These are phyloP conservation scores for Spheniscus mendiculus DNA, from an alignment of 2,113 vertebrate genomes.

Conservation along the genomic window DNA sequence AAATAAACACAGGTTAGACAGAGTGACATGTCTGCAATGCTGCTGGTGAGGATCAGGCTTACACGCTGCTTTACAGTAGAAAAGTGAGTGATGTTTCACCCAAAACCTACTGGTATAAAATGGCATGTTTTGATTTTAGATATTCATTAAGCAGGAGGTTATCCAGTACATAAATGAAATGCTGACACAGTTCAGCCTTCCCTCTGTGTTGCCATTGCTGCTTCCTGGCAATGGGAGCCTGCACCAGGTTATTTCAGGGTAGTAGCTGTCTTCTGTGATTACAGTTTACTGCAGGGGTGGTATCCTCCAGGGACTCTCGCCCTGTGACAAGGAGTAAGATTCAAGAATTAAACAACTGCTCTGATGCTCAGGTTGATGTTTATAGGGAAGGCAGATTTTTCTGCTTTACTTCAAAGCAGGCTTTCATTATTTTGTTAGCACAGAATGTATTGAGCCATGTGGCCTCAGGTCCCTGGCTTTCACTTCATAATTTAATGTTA, in stretches of 20 bases:
- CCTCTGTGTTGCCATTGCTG: neutral
- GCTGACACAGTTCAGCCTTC: neutral
- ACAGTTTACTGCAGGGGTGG: neutral
- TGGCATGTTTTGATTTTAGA: neutral
- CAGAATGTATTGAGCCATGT: neutral
- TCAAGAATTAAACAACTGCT: slow-evolving; percentile 3
- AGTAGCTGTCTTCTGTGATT: neutral
- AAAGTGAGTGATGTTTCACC: neutral
- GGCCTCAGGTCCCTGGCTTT: slow-evolving; percentile 5
- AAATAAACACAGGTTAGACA: neutral
- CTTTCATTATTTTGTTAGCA: slow-evolving; percentile 12
- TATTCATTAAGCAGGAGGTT: neutral
- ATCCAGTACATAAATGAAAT: neutral
- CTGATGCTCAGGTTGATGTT: neutral
- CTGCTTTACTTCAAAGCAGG: neutral
- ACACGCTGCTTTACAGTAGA: rapidly evolving
- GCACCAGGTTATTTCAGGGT: neutral
- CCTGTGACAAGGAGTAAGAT: neutral
- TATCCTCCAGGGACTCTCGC: neutral
- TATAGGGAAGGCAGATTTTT: neutral
- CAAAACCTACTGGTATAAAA: neutral
- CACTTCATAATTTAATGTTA: neutral
- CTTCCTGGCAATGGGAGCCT: neutral
- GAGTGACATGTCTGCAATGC: neutral
- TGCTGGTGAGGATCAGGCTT: neutral